Evolutionary conservation across 2,797 vertebrate genomes (phyloP).

Genomic region (Salmo trutta): DNA sequence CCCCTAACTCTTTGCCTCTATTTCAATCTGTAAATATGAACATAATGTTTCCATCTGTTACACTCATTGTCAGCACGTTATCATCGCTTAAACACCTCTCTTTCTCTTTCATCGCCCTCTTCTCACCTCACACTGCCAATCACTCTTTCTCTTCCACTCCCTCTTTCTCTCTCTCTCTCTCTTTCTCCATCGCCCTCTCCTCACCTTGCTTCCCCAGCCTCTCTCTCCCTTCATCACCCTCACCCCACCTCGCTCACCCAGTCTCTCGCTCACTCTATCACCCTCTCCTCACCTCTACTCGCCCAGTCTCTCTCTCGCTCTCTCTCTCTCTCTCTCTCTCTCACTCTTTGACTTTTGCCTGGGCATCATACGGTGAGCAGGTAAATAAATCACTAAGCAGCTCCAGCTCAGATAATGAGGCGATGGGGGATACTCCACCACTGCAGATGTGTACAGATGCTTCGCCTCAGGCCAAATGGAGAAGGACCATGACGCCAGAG

Average conservation of each 20-base stretch:
- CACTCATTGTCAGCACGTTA: constrained; percentile 55
- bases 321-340: too few relatives aligned
- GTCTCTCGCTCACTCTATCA: too few relatives aligned
- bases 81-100: constrained; percentile 50
- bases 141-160: too few relatives aligned
- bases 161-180: background rate
- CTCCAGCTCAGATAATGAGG: constrained; percentile 75
- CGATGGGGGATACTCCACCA: constrained; percentile 66
- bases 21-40: constrained; percentile 54
- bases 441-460: constrained; percentile 75
- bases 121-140: constrained; percentile 31
- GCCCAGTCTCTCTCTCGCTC: too few relatives aligned
- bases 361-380: constrained; percentile 62
- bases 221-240: too few relatives aligned
- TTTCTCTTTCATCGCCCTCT: constrained; percentile 32
- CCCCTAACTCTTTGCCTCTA: constrained; percentile 37
- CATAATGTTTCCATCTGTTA: constrained; percentile 65
- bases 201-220: too few relatives aligned
- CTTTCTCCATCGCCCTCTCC: too few relatives aligned
- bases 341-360: constrained; percentile 41
- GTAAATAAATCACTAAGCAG: constrained; percentile 81
- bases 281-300: too few relatives aligned
- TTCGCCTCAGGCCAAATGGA: constrained; percentile 59
- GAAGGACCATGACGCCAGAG: constrained; percentile 53
- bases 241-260: too few relatives aligned